Percentiles rank a stretch among this genome's conserved stretches.
phyloP scores from a whole-genome alignment of 2,113 vertebrate species.

The Aspidoscelis tigris region DNA sequence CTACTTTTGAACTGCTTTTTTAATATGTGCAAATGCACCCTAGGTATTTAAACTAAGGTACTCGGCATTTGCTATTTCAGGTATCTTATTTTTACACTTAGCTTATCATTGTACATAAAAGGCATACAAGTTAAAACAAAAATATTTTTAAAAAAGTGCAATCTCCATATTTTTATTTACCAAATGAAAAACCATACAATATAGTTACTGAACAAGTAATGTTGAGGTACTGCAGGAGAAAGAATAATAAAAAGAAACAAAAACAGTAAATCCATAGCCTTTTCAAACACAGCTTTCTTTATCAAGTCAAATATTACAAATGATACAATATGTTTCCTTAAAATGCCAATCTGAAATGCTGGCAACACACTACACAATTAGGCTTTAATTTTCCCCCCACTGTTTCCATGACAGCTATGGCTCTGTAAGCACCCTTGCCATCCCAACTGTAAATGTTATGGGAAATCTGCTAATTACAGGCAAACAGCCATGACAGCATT shows the following conservation, averaged over 20 bases:
- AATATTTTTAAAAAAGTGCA: conserved; percentile 9
- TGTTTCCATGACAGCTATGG: conserved; percentile 77
- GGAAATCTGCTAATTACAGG: conserved; percentile 77
- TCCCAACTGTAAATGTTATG: conserved; percentile 74
- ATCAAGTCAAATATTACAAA: conserved; percentile 11
- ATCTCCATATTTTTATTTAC: background rate
- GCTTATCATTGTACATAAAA: background rate
- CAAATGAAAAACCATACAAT: background rate
- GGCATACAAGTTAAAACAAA: conserved; percentile 18
- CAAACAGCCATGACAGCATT: conserved; percentile 62
- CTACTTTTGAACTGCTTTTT: no score
- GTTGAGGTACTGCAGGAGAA: conserved; percentile 6
- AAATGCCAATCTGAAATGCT: conserved; percentile 68
- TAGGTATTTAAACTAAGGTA: background rate
- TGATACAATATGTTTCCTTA: conserved; percentile 26
- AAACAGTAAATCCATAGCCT: conserved; percentile 32
- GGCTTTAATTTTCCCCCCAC: conserved; percentile 59
- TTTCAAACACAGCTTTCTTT: conserved; percentile 35
- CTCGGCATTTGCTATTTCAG: background rate
- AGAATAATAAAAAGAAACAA: conserved; percentile 41
- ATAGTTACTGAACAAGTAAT: conserved; percentile 32
- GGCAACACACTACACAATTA: conserved; percentile 78
- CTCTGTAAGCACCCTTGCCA: conserved; percentile 73
- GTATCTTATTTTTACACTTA: background rate
- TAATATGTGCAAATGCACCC: no score